Evolutionary conservation across 2,888 invertebrate species (phyloP), one percentile per base, ranked within the genome.

Genomic region (Metalampra italica): DNA sequence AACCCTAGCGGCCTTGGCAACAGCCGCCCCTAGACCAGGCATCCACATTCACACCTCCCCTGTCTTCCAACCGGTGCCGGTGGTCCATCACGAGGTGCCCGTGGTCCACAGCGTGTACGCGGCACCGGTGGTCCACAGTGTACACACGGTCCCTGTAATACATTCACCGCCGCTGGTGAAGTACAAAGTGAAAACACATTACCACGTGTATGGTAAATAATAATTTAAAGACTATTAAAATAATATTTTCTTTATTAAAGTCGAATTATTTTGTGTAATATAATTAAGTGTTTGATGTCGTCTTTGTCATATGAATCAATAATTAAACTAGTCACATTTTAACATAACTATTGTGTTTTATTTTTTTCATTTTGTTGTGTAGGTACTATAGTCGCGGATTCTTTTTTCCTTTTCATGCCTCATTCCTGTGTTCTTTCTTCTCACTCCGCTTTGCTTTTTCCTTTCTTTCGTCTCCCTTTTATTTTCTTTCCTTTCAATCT

Each of bases 171-270:
- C 68, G 40, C 51, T 60, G n/a, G 55, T 55, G 44, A 71, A 75
- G 45, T 74, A 74, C 43, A 75, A 76, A 55, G 68, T 75, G 29
- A 76, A 76, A 47, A 65, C 66, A 2, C 66, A 68, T 55, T 73
- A 75, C 45, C 71, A 71, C 62, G 38, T 69, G 3, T 68, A 68
- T 50, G 69, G 71, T 2, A 67, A 67, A 66, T 68, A 65, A 68
- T 61, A 50, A 7, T 11, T 43, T 43, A 45, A 13, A 11, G 29
- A 12, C 46, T 22, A 45, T n/a, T n/a, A n/a, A n/a, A n/a, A n/a
- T n/a, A n/a, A n/a, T 5, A 22, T 3, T 22, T 22, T 3, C 3
- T 5, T 22, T 22, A 22, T 22, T 22, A 22, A 22, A 22, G 22
- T 22, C 3, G 22, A 22, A 22, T n/a, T n/a, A 22, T 22, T 2